Base-by-base conservation (phyloP, 1,140 invertebrate species). In the Ctenoplectra terminalis region DNA sequence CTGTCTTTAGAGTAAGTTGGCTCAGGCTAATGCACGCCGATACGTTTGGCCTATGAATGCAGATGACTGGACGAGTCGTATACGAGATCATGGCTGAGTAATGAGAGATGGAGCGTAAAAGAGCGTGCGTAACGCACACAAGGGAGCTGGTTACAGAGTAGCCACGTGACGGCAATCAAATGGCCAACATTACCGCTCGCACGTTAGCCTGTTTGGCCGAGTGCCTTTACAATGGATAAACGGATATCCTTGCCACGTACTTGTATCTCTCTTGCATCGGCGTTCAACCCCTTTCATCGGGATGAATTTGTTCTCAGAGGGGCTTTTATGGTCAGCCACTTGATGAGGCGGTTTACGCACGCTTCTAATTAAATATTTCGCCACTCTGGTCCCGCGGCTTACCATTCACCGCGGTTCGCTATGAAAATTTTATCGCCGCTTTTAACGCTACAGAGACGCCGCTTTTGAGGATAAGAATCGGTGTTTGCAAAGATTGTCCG, bases 161-260 rank as follows among this genome's bases (percentile, higher is more conserved):
- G 31, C 34, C 54, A 81, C 63, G 43, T 31, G 76, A 71, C 54
- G 70, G 73, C 67, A 86, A 81, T 87, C 70, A 84, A 86, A 84
- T 70, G 61, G 43, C 31, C 72, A 81, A 72, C 60, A 29, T 81
- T 75, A 43, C 50, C 64, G 26, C 67, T 64, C 66, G 48, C 46
- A 15, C 50, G 46, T 76, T 50, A 26, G 29, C n/a, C n/a, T 48
- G 46, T 48, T 70, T 37, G 54, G 46, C 70, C 23, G 34, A 56
- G 80, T 54, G 29, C 61, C 76, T 60, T 76, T 40, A 77, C 81
- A 56, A 76, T 70, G 76, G 64, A 81, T 87, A 78, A 83, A 61
- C 34, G 52, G 70, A 81, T 69, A 83, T 73, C 76, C 58, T 54
- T 70, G n/a, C 48, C 43, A n/a, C 29, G 75, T 26, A 31, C 37